These are phyloP conservation scores for Psephotus haematonotus DNA, from an alignment of 2,113 vertebrate species.

Conservation along the genomic window DNA sequence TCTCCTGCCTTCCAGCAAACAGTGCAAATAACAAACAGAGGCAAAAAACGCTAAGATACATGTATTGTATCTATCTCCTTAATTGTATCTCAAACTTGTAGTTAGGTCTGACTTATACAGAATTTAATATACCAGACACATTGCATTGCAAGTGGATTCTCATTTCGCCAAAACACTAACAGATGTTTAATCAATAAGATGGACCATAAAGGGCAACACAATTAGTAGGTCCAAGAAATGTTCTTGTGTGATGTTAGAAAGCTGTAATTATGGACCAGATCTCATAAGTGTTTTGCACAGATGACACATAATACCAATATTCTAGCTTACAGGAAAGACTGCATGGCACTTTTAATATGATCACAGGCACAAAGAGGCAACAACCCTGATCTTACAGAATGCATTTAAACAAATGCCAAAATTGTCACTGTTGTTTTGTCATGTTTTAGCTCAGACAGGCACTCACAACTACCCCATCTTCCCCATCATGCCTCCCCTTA, in stretches of 20 bases:
- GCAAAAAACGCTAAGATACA: background rate
- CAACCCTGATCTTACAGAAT: background rate
- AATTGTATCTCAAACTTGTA: constrained; percentile 48
- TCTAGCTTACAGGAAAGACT: constrained; percentile 6
- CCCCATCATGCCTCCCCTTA: fast-evolving
- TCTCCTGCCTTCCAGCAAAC: background rate
- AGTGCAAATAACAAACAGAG: background rate
- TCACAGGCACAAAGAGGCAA: background rate
- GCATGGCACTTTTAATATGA: background rate
- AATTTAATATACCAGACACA: constrained; percentile 61
- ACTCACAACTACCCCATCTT: background rate
- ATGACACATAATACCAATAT: constrained; percentile 56
- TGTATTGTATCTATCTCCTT: too few relatives aligned
- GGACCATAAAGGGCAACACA: constrained; percentile 56
- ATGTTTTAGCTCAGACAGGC: background rate
- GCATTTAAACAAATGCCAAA: constrained; percentile 12
- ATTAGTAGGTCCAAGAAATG: constrained; percentile 56
- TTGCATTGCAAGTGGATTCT: constrained; percentile 50
- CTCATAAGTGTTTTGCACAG: constrained; percentile 64
- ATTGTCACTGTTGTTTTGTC: background rate
- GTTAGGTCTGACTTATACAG: constrained; percentile 48
- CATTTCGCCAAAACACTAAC: constrained; percentile 55
- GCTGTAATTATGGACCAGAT: constrained; percentile 67
- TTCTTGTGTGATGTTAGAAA: constrained; percentile 57
- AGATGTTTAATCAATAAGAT: constrained; percentile 70